Evolutionary conservation across 2,888 invertebrate genomes (phyloP).

Genomic region (Ennomos erosarius): DNA sequence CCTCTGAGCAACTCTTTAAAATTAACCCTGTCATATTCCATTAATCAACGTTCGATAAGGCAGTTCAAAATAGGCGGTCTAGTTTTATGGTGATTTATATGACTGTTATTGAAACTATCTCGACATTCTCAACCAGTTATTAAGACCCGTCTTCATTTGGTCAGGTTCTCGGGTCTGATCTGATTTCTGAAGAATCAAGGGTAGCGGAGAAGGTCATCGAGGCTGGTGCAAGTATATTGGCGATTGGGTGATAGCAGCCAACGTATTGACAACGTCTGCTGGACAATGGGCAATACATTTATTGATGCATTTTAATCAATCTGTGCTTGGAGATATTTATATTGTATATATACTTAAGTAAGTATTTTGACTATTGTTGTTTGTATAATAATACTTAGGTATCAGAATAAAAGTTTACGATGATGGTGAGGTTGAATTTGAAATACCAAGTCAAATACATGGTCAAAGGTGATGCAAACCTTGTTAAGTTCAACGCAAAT

Average conservation of each 20-base stretch:
- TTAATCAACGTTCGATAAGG: slow-evolving; percentile 81
- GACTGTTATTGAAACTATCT: slow-evolving; percentile 59
- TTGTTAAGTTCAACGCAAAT: no score
- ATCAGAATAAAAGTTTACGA: not conserved
- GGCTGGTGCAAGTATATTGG: slow-evolving; percentile 58
- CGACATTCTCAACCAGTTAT: slow-evolving; percentile 49
- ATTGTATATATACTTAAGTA: no score
- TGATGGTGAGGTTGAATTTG: no score
- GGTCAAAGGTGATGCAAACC: no score
- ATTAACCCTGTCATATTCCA: slow-evolving; percentile 73
- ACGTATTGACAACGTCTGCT: slow-evolving; percentile 61
- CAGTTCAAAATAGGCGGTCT: slow-evolving; percentile 75
- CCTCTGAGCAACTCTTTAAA: slow-evolving; percentile 70
- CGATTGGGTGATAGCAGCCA: slow-evolving; percentile 61
- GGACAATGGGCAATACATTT: slow-evolving; percentile 68
- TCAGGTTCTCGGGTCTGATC: slow-evolving; percentile 8
- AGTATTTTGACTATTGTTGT: no score
- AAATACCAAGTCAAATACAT: no score
- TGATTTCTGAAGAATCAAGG: slow-evolving; percentile 13
- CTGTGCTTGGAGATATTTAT: slow-evolving; percentile 24
- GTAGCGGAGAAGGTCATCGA: slow-evolving; percentile 41
- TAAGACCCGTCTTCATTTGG: slow-evolving; percentile 32
- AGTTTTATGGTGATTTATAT: slow-evolving; percentile 74
- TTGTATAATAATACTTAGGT: slow-evolving; percentile 1
- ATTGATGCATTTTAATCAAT: slow-evolving; percentile 53